Evolutionary conservation across 1,140 invertebrate genomes (phyloP).

Genomic region (Meloidogyne exigua): DNA sequence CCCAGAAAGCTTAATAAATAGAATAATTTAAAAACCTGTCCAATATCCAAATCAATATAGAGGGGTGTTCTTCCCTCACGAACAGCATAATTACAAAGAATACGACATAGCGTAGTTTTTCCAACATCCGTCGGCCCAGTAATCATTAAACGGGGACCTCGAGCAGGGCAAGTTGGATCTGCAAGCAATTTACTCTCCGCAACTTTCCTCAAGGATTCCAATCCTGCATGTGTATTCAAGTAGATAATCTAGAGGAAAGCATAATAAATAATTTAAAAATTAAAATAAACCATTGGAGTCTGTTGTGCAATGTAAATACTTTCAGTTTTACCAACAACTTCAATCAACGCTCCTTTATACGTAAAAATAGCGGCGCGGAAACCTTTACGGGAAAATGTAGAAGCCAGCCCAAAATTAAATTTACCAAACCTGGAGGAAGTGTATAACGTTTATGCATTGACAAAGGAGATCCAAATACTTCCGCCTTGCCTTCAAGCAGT

Average conservation of each 20-base stretch:
- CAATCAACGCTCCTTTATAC: slow-evolving; percentile 85
- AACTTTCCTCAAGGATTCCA: slow-evolving; percentile 80
- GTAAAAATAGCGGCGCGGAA: slow-evolving; percentile 93
- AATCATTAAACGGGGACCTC: slow-evolving; percentile 74
- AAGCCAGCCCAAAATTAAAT: too few relatives aligned
- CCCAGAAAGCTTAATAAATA: too few relatives aligned
- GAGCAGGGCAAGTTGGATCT: slow-evolving; percentile 28
- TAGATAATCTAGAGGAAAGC: slow-evolving; percentile 75
- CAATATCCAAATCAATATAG: slow-evolving; percentile 92
- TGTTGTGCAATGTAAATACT: slow-evolving; percentile 56
- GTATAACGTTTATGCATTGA: slow-evolving; percentile 87
- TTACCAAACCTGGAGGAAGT: slow-evolving; percentile 70
- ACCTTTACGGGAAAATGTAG: slow-evolving; percentile 67
- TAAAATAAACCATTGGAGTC: slow-evolving; percentile 58
- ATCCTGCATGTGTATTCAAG: slow-evolving; percentile 86
- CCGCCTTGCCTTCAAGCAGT: slow-evolving; percentile 74
- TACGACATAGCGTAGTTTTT: slow-evolving; percentile 84
- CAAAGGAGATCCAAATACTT: slow-evolving; percentile 94
- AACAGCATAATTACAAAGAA: slow-evolving; percentile 90
- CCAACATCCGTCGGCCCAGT: slow-evolving; percentile 93
- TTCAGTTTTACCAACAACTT: slow-evolving; percentile 67
- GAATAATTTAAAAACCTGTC: slow-evolving; percentile 73
- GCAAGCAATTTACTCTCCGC: slow-evolving; percentile 73
- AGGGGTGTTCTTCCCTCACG: slow-evolving; percentile 78
- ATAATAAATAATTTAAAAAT: not conserved